A percentile compares a stretch with the other conserved stretches of the same genome.
phyloP scores from a whole-genome alignment of 2,113 vertebrate species.

The Vidua chalybeata region DNA sequence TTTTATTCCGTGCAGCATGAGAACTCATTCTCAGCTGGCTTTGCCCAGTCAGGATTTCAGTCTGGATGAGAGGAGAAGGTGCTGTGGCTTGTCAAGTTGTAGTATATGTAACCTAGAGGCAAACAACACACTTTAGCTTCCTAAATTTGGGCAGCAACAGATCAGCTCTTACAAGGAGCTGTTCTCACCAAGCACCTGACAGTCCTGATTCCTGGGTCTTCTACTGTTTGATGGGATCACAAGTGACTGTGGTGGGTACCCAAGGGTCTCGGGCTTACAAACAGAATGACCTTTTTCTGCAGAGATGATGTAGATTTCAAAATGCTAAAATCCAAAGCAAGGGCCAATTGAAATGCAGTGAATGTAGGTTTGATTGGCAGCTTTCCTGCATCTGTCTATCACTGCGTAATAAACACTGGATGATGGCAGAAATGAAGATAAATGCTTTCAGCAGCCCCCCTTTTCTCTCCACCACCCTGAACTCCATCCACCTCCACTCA shows the following conservation, averaged over 20 bases:
- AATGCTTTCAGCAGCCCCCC: conserved; percentile 75
- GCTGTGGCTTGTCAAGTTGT: neutral
- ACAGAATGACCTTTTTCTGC: conserved; percentile 63
- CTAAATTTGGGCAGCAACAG: neutral
- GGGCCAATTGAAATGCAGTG: conserved; percentile 78
- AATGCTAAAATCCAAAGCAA: conserved; percentile 68
- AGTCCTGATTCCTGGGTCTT: conserved; percentile 40
- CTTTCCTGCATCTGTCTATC: conserved; percentile 81
- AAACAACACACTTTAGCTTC: neutral
- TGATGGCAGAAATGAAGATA: conserved; percentile 79
- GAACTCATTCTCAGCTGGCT: neutral
- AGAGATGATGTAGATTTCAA: conserved; percentile 72
- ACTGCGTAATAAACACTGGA: conserved; percentile 78
- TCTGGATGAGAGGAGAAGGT: neutral
- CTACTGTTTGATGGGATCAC: conserved; percentile 52
- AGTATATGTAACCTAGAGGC: neutral
- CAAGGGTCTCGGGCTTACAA: conserved; percentile 49
- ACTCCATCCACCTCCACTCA: conserved; percentile 74
- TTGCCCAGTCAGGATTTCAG: neutral
- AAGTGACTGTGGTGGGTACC: conserved; percentile 50
- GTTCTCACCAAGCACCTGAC: conserved; percentile 39
- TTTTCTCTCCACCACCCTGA: conserved; percentile 16
- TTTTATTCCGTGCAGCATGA: neutral
- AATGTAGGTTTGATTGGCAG: conserved; percentile 84
- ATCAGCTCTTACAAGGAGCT: conserved; percentile 10